These are phyloP conservation scores for Uria lomvia DNA, from an alignment of 2,113 vertebrate species.

Conservation along the genomic window DNA sequence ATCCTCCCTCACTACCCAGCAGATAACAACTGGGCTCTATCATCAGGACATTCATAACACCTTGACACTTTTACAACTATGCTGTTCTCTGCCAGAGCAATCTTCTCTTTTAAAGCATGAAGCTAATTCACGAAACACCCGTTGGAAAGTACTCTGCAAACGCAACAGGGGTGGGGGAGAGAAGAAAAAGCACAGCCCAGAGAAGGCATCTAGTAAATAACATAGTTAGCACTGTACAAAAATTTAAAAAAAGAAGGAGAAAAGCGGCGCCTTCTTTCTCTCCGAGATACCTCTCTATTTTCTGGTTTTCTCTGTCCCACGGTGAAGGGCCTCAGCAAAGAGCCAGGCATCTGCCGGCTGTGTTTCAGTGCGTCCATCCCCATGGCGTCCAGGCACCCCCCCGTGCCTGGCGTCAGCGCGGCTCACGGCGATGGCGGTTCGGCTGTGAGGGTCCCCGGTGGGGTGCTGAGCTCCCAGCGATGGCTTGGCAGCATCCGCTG, in stretches of 20 bases:
- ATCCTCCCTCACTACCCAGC: constrained; percentile 74
- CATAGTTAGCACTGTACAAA: background rate
- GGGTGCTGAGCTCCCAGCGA: background rate
- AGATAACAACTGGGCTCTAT: constrained; percentile 69
- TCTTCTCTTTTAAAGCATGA: constrained; percentile 47
- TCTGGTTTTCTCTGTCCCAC: accelerated
- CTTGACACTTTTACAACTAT: constrained; percentile 77
- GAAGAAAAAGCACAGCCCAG: background rate
- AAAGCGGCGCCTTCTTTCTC: background rate
- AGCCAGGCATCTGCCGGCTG: background rate
- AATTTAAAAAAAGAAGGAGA: background rate
- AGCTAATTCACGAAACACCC: constrained; percentile 60
- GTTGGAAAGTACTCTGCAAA: constrained; percentile 27
- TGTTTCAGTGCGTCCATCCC: background rate
- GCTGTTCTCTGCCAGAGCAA: constrained; percentile 63
- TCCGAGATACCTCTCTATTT: background rate
- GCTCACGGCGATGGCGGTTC: background rate
- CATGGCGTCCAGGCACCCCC: accelerated
- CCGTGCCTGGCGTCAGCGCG: accelerated
- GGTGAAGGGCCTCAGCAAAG: background rate
- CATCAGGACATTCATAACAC: constrained; percentile 71
- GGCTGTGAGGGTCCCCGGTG: background rate
- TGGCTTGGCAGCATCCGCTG: background rate
- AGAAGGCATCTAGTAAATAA: constrained; percentile 34
- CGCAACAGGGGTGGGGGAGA: constrained; percentile 23